A percentile compares a stretch with the other conserved stretches of the same genome.
Evolutionary conservation across 2,113 vertebrate species (phyloP).

Genomic region (Cavia aperea): DNA sequence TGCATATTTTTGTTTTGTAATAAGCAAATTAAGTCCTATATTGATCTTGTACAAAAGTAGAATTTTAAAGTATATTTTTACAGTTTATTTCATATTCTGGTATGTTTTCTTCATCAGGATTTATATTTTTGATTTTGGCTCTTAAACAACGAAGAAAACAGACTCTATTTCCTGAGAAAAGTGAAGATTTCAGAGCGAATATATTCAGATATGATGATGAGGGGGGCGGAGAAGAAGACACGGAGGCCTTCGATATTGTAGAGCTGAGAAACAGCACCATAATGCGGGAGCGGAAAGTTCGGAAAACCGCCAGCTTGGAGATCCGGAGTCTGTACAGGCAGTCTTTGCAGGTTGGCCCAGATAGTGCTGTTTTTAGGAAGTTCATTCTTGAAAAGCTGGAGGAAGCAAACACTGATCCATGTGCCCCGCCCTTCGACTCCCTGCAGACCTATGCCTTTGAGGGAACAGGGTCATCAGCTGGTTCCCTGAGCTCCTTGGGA

Average conservation of each 20-base stretch:
- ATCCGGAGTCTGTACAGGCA: conserved; percentile 84
- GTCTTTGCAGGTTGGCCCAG: conserved; percentile 87
- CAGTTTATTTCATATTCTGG: neutral
- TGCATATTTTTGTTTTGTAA: neutral
- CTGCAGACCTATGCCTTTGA: conserved; percentile 87
- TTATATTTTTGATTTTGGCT: conserved; percentile 79
- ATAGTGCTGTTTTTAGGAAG: conserved; percentile 84
- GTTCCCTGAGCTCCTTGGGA: conserved; percentile 90
- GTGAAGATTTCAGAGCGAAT: conserved; percentile 82
- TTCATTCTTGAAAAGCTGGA: conserved; percentile 89
- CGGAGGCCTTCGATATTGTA: conserved; percentile 75
- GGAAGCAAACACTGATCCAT: conserved; percentile 85
- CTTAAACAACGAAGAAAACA: conserved; percentile 79
- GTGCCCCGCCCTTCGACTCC: conserved; percentile 85
- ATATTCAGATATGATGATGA: conserved; percentile 83
- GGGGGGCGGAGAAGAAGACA: conserved; percentile 75
- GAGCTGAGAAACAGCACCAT: conserved; percentile 77
- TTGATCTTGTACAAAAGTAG: neutral
- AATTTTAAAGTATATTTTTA: neutral
- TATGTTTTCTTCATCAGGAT: conserved; percentile 72
- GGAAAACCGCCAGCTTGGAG: conserved; percentile 72
- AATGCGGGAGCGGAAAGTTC: conserved; percentile 67
- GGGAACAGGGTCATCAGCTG: conserved; percentile 83
- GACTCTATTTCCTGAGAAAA: conserved; percentile 73
- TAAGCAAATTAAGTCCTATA: conserved; percentile 13